Evolutionary conservation across 2,888 invertebrate species (phyloP), one percentile per base, ranked within the genome.

Genomic region (Drosophila lacicola): DNA sequence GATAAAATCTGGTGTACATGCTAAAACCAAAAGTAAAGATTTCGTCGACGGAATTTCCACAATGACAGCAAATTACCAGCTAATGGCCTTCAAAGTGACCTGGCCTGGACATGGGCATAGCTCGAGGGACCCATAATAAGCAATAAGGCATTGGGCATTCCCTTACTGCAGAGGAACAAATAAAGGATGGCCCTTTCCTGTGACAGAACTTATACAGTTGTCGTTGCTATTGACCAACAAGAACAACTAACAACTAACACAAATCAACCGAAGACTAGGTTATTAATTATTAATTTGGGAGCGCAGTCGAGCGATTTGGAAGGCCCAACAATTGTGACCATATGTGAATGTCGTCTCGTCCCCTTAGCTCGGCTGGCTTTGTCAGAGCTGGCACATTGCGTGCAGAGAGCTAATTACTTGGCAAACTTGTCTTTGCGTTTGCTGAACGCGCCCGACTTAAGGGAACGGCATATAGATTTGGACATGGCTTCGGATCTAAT

Each of bases 371-470:
- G 2, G 19, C 14, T 9, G 29, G 6, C 45, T 39, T 47, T 53
- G 39, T 29, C 9, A 13, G 44, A 50, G 44, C 71, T 61, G 39
- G 65, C 50, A 57, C 55, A 65, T 90, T 89, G 90, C 90, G 91
- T 90, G 90, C 82, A 66, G 58, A 54, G 62, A 70, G 74, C 74
- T 89, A 90, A 91, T 91, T 90, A 90, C 67, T 80, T 72, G 67
- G 69, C 84, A 81, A 89, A 87, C 81, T 74, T 87, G 90, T 86
- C 78, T 83, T 83, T 83, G 80, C 70, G 82, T 86, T 82, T 71
- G 50, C 14, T 36, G 39, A 66, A 44, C 70, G 64, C 70, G 47
- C 61, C 21, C 49, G 42, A 51, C 46, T 55, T 44, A 33, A 50
- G 53, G 25, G 25, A 19, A 39, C 44, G 53, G 33, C 4, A 41